Evolutionary conservation across 2,888 invertebrate species (phyloP).

Genomic region (Lasius fuliginosus): DNA sequence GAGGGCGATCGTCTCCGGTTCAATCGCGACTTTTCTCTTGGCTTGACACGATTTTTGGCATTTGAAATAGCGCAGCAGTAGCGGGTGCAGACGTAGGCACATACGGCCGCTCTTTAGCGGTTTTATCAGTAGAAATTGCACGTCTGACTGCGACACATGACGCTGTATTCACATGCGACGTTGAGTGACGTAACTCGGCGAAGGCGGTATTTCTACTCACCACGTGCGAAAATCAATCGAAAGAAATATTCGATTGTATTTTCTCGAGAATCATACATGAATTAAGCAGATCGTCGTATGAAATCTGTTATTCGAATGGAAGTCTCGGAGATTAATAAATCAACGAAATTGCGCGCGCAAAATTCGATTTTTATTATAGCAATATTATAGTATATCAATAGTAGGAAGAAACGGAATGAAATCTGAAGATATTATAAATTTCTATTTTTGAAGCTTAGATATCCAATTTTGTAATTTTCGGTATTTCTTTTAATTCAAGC

Average conservation of each 20-base stretch:
- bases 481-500: background rate
- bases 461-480: background rate
- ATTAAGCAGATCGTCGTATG: background rate
- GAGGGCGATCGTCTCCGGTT: constrained; percentile 57
- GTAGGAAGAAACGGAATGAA: background rate
- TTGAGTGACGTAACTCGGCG: constrained; percentile 73
- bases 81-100: constrained; percentile 82
- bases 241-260: background rate
- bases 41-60: constrained; percentile 73
- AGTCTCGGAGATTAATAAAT: background rate
- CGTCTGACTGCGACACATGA: constrained; percentile 76
- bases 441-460: background rate
- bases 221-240: constrained; percentile 23
- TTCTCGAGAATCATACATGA: background rate
- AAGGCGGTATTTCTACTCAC: constrained; percentile 58
- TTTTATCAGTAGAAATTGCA: constrained; percentile 79
- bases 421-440: background rate
- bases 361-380: background rate
- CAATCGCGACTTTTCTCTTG: constrained; percentile 66
- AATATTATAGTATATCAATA: background rate
- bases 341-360: background rate
- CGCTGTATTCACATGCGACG: constrained; percentile 73
- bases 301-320: background rate
- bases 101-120: constrained; percentile 75
- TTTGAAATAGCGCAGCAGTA: constrained; percentile 77